Conservation (phyloP, 2,113 vertebrate species). For the Tetraodon nigroviridis region DNA sequence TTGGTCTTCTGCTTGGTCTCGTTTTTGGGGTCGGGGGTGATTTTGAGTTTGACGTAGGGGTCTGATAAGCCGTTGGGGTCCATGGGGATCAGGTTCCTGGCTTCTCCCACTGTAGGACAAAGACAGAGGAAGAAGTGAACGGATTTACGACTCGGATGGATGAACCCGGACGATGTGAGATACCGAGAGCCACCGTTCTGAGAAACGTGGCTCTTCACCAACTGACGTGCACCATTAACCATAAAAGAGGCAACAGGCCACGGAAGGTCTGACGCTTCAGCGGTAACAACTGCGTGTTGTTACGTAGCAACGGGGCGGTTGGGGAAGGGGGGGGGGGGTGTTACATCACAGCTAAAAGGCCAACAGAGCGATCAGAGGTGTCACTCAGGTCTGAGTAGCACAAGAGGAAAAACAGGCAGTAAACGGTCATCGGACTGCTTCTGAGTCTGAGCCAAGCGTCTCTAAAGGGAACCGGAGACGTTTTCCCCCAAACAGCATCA, state of each 20-base stretch:
- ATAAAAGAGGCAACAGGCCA: slow-evolving; percentile 8
- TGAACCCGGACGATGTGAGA: slow-evolving; percentile 17
- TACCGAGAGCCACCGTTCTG: not conserved
- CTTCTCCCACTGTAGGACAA: slow-evolving; percentile 81
- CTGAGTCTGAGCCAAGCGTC: slow-evolving; percentile 32
- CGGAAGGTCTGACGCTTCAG: not conserved
- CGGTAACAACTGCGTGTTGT: not conserved
- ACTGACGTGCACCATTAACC: too few species aligned
- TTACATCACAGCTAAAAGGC: too few species aligned
- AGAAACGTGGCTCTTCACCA: too few species aligned
- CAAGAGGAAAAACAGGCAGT: not conserved
- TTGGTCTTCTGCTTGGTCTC: slow-evolving; percentile 97
- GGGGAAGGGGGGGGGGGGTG: too few species aligned
- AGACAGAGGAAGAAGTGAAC: not conserved
- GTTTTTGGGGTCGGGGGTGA: slow-evolving; percentile 94
- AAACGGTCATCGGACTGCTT: slow-evolving; percentile 21
- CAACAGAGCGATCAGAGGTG: too few species aligned
- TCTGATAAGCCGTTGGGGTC: slow-evolving; percentile 95
- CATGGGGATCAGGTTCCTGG: slow-evolving; percentile 96
- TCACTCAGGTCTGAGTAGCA: too few species aligned
- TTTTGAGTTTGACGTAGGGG: slow-evolving; percentile 96
- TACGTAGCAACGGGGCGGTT: slow-evolving; percentile 42
- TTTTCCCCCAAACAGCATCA: slow-evolving; percentile 21
- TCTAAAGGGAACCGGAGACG: slow-evolving; percentile 1
- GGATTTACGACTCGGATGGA: slow-evolving; percentile 9